These are phyloP conservation scores for Mesorhabditis belari DNA, from an alignment of 2,888 invertebrate genomes.

Conservation along the genomic window DNA sequence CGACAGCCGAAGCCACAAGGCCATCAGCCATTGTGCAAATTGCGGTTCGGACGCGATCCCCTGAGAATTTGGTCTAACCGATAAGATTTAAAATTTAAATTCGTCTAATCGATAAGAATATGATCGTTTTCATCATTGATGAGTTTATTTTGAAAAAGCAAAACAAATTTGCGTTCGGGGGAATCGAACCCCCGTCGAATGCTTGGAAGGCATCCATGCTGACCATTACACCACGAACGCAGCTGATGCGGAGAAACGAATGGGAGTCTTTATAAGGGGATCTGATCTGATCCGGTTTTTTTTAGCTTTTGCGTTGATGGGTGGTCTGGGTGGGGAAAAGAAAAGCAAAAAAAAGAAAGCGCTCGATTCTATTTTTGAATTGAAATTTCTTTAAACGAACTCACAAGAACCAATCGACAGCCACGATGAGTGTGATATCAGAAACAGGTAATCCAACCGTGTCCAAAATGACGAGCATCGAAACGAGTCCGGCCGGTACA, in stretches of 20 bases:
- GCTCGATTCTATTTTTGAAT: constrained; percentile 1
- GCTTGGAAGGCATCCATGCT: constrained; percentile 29
- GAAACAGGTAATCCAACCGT: constrained; percentile 55
- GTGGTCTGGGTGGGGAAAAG: not conserved
- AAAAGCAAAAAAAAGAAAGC: too few relatives aligned
- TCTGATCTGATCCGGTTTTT: too few relatives aligned
- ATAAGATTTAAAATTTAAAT: too few relatives aligned
- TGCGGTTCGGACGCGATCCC: constrained; percentile 60
- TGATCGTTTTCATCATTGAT: too few relatives aligned
- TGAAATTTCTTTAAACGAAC: constrained; percentile 10
- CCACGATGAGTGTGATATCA: constrained; percentile 55
- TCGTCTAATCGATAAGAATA: too few relatives aligned
- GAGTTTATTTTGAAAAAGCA: too few relatives aligned
- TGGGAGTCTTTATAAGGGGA: not conserved
- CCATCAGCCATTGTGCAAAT: constrained; percentile 61
- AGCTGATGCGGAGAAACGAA: not conserved
- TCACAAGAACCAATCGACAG: constrained; percentile 57
- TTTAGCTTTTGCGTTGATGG: too few relatives aligned
- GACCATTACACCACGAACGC: constrained; percentile 24
- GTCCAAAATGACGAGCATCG: constrained; percentile 54
- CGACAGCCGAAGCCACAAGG: constrained; percentile 59
- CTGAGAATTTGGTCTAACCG: too few relatives aligned
- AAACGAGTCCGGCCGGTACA: constrained; percentile 59
- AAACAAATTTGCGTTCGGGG: constrained; percentile 9
- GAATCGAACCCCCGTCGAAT: constrained; percentile 33